phyloP scores from a whole-genome alignment of 2,888 invertebrate genomes.

The Buathra laborator region DNA sequence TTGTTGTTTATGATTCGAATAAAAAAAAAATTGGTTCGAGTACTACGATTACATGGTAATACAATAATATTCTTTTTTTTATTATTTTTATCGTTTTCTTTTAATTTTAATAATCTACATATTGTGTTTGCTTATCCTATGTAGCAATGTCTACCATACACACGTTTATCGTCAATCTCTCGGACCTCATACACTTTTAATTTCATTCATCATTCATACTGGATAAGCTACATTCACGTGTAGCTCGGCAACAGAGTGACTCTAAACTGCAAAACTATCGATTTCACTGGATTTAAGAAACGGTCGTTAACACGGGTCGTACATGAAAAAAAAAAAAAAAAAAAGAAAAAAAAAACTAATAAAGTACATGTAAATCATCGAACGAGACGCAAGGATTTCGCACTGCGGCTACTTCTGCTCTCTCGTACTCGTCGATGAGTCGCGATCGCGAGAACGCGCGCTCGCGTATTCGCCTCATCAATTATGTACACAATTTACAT shows the following conservation, averaged over 20 bases:
- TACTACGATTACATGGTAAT: conserved; percentile 70
- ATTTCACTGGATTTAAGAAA: conserved; percentile 45
- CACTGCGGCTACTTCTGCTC: conserved; percentile 8
- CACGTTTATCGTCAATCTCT: conserved; percentile 64
- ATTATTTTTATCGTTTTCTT: conserved; percentile 50
- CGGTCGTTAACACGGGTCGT: conserved; percentile 31
- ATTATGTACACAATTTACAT: conserved; percentile 75
- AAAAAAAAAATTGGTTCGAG: conserved; percentile 72
- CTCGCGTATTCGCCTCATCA: conserved; percentile 45
- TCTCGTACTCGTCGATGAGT: conserved; percentile 48
- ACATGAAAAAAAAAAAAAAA: conserved; percentile 44
- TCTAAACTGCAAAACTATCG: conserved; percentile 33
- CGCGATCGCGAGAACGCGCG: conserved; percentile 40
- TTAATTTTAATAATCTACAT: conserved; percentile 67
- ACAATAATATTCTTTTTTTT: conserved; percentile 65
- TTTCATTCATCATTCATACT: conserved; percentile 62
- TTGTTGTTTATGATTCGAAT: conserved; percentile 67
- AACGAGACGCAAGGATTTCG: conserved; percentile 40
- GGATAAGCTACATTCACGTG: conserved; percentile 57
- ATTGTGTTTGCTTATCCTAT: conserved; percentile 58
- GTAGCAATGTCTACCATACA: conserved; percentile 63
- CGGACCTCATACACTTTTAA: conserved; percentile 34
- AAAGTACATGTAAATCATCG: conserved; percentile 40
- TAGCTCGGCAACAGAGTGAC: conserved; percentile 43
- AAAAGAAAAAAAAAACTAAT: conserved; percentile 28